phyloP scores from a whole-genome alignment of 2,888 invertebrate genomes.

The Piscicola geometra region DNA sequence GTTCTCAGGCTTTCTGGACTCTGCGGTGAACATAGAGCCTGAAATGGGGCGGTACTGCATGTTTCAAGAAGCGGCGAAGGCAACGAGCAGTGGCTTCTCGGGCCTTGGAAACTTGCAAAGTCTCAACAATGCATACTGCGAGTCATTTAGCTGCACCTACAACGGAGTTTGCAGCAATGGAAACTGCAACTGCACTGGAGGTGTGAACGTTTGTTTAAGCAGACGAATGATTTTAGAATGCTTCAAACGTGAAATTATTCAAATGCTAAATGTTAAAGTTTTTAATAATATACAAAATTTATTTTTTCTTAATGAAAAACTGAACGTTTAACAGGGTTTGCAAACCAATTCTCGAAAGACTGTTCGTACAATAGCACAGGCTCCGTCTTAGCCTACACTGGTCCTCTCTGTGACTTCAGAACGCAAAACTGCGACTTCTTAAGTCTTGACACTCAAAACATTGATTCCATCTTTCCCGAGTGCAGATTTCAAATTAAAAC shows the following conservation, averaged over 20 bases:
- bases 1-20: conserved; percentile 18
- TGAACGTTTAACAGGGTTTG: background rate
- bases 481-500: conserved; percentile 7
- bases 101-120: conserved; percentile 5
- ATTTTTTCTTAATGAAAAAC: background rate
- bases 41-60: conserved; percentile 24
- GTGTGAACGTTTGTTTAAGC: too few relatives aligned
- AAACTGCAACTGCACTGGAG: background rate
- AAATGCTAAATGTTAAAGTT: too few relatives aligned
- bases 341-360: background rate
- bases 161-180: conserved; percentile 15
- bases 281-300: background rate
- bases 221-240: too few relatives aligned
- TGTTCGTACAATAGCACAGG: conserved; percentile 14
- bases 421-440: conserved; percentile 23
- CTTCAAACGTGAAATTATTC: too few relatives aligned
- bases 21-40: conserved; percentile 27
- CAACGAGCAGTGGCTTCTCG: background rate
- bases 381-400: background rate
- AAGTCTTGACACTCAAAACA: background rate
- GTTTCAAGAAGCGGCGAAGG: background rate
- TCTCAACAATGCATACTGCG: conserved; percentile 15
- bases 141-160: conserved; percentile 24
- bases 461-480: conserved; percentile 17
- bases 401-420: conserved; percentile 25